Conservation (phyloP, 2,888 invertebrate species). For the Dusona sp. region DNA sequence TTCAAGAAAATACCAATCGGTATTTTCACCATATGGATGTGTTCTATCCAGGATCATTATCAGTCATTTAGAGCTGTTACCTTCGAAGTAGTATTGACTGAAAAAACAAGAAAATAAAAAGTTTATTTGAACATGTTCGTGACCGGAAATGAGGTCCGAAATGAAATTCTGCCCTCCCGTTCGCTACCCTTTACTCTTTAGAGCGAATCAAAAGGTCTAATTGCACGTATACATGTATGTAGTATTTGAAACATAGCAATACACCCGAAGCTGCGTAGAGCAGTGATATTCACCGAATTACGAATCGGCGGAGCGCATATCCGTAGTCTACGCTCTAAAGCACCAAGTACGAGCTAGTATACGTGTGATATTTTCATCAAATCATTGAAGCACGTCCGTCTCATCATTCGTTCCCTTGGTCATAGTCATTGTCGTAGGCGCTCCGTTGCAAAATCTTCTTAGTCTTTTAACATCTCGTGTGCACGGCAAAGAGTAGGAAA, state of each 20-base stretch:
- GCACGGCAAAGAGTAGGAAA: slow-evolving; percentile 48
- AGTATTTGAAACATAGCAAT: not conserved
- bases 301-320: slow-evolving; percentile 62
- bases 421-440: slow-evolving; percentile 27
- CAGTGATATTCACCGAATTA: slow-evolving; percentile 54
- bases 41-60: slow-evolving; percentile 36
- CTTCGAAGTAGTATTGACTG: not conserved
- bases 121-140: slow-evolving; percentile 36
- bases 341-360: slow-evolving; percentile 18
- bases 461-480: slow-evolving; percentile 40
- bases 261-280: slow-evolving; percentile 37
- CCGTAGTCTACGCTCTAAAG: slow-evolving; percentile 52
- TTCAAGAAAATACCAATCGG: slow-evolving; percentile 49
- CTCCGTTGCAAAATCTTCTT: slow-evolving; percentile 28
- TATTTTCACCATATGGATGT: slow-evolving; percentile 33
- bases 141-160: slow-evolving; percentile 55
- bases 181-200: not conserved
- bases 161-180: slow-evolving; percentile 18
- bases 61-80: slow-evolving; percentile 11
- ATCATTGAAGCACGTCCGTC: slow-evolving; percentile 52
- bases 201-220: not conserved
- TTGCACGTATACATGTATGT: not conserved
- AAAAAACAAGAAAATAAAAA: not conserved
- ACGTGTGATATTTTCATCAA: slow-evolving; percentile 50
- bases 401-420: slow-evolving; percentile 46